Conservation (phyloP, 2,888 invertebrate genomes). For the Pheosia gnoma region DNA sequence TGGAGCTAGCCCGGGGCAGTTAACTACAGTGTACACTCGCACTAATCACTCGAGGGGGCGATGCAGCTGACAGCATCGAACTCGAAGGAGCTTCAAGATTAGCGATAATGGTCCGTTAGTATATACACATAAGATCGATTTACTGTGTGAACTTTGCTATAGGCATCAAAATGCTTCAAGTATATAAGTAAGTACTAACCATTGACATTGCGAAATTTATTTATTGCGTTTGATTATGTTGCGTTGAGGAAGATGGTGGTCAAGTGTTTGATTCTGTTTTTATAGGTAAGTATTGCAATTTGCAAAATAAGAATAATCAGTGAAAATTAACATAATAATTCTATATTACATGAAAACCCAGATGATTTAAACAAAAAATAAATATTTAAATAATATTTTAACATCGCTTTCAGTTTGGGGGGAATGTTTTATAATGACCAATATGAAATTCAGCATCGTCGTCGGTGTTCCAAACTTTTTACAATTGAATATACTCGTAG, state of each 20-base stretch:
- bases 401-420: background rate
- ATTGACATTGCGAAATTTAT: too few relatives aligned
- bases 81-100: slow-evolving; percentile 46
- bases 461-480: background rate
- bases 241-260: too few relatives aligned
- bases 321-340: too few relatives aligned
- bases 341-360: too few relatives aligned
- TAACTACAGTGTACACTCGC: slow-evolving; percentile 65
- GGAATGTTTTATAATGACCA: background rate
- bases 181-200: too few relatives aligned
- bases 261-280: too few relatives aligned
- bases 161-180: too few relatives aligned
- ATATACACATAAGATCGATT: background rate
- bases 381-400: background rate
- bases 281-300: too few relatives aligned
- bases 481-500: background rate
- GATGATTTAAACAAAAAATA: too few relatives aligned
- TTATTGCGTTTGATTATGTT: too few relatives aligned
- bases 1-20: slow-evolving; percentile 48
- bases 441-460: background rate
- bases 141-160: too few relatives aligned
- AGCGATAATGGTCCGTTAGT: slow-evolving; percentile 6
- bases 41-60: slow-evolving; percentile 61
- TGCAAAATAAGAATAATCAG: too few relatives aligned
- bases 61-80: slow-evolving; percentile 59